phyloP scores from a whole-genome alignment of 2,113 vertebrate species.

The Nerophis lumbriciformis region DNA sequence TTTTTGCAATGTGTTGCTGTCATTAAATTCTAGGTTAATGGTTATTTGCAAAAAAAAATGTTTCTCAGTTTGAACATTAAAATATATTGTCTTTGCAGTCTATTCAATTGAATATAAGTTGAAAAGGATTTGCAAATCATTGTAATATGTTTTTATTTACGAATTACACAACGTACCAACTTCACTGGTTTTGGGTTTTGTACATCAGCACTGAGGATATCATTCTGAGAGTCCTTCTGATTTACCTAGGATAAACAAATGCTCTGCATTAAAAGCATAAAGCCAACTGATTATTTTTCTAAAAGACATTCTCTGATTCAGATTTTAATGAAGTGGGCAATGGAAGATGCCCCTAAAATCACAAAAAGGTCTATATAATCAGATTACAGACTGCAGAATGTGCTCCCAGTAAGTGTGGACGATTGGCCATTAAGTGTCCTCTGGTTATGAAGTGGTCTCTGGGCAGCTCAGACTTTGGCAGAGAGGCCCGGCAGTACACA shows the following conservation, averaged over 20 bases:
- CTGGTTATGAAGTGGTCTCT: conserved; percentile 61
- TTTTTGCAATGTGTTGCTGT: too few species aligned
- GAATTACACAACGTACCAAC: too few species aligned
- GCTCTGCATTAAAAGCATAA: conserved; percentile 6
- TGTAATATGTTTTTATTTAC: too few species aligned
- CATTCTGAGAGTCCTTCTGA: neutral
- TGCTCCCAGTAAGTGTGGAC: conserved; percentile 49
- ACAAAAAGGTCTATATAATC: conserved; percentile 52
- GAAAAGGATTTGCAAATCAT: too few species aligned
- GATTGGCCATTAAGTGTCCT: conserved; percentile 59
- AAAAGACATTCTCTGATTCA: conserved; percentile 26
- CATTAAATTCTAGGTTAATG: too few species aligned
- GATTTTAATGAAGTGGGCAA: conserved; percentile 35
- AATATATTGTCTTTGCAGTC: too few species aligned
- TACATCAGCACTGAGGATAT: neutral
- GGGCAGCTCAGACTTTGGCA: conserved; percentile 61
- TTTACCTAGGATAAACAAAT: conserved; percentile 28
- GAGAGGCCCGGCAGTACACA: conserved; percentile 26
- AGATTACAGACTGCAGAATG: conserved; percentile 22
- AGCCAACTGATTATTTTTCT: conserved; percentile 23
- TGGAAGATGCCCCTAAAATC: conserved; percentile 38
- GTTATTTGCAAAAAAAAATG: too few species aligned
- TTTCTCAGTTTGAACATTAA: too few species aligned
- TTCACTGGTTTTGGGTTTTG: too few species aligned
- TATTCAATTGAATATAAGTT: too few species aligned